Evolutionary conservation across 1,140 invertebrate genomes (phyloP).

Genomic region (Panagrolaimus sp.): DNA sequence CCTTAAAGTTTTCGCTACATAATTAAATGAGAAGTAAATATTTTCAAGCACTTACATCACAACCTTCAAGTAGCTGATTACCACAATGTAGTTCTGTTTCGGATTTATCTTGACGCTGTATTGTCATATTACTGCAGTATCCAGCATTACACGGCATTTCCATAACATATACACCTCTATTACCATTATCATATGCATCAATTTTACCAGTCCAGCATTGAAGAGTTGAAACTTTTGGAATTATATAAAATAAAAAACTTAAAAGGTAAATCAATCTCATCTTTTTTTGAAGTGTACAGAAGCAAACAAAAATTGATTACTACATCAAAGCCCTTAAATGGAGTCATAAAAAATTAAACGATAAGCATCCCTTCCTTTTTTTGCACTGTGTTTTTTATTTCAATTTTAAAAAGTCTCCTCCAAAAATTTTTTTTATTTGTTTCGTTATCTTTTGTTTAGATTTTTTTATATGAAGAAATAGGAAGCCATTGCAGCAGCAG

Average conservation of each 20-base stretch:
- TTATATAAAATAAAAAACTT: conserved; percentile 2
- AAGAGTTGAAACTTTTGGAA: not conserved
- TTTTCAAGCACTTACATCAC: not conserved
- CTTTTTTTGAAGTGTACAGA: too few species aligned
- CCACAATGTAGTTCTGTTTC: not conserved
- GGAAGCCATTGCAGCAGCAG: too few species aligned
- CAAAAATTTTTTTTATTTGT: too few species aligned
- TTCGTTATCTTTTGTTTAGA: too few species aligned
- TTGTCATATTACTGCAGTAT: conserved; percentile 5
- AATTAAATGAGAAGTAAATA: not conserved
- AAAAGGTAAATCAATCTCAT: not conserved
- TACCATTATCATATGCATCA: not conserved
- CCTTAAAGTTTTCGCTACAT: not conserved
- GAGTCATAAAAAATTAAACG: too few species aligned
- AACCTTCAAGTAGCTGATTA: not conserved
- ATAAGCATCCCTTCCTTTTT: too few species aligned
- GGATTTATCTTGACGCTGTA: not conserved
- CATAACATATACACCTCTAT: not conserved
- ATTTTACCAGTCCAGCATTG: conserved; percentile 10
- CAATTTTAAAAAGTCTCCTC: too few species aligned
- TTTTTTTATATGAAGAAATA: too few species aligned
- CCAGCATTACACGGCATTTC: not conserved
- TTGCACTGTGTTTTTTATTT: too few species aligned
- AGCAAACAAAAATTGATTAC: too few species aligned
- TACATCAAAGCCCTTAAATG: too few species aligned